Base-by-base conservation (phyloP, 2,113 vertebrate genomes). In the Gopherus flavomarginatus region DNA sequence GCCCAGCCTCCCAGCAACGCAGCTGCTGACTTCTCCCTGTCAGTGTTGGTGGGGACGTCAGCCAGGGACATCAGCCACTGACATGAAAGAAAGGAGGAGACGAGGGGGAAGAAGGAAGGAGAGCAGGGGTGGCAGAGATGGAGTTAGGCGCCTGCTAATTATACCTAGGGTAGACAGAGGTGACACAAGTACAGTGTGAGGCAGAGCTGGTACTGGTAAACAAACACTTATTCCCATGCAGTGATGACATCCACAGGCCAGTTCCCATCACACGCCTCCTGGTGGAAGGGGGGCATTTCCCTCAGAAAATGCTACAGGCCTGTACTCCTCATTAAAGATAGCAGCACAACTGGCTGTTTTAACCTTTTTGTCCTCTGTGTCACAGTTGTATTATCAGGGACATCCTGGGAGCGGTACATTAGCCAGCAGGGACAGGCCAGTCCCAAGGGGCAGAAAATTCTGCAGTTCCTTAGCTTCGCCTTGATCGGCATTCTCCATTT, bases 141-240 rank as follows among this genome's bases (percentile, higher is more conserved):
- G 54, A 81, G 27, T 50, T 84, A 35, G 0, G n/a, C 2, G 4
- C 2, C 50, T 94, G 26, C 35, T 22, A 0, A 1, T 2, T 27
- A 8, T 79, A 42, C 24, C 4, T 14, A 2, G 65, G 2, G 9
- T 16, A 3, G 52, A 69, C 19, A 47, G 44, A 75, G 75, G 83
- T 9, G 50, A 65, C 42, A 27, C 54, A 81, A 91, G 56, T 52
- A 42, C 6, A 1, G 72, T 44, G 24, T 77, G 42, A 77, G 72
- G 22, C 75, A 13, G 21, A 22, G 38, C 49, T 29, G 29, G 29
- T 83, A 5, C 78, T 91, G 75, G 52, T 35, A 56, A 90, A 16
- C 24, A 6, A 94, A 54, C 1, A 11, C 86, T 56, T n/a, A 19
- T 21, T 81, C 49, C 47, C 47, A 21, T 4, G 16, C 93, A 88